A percentile compares a stretch with the other conserved stretches of the same genome.
These are phyloP conservation scores for Nephrotoma appendiculata DNA, from an alignment of 2,888 invertebrate genomes.

Conservation along the genomic window DNA sequence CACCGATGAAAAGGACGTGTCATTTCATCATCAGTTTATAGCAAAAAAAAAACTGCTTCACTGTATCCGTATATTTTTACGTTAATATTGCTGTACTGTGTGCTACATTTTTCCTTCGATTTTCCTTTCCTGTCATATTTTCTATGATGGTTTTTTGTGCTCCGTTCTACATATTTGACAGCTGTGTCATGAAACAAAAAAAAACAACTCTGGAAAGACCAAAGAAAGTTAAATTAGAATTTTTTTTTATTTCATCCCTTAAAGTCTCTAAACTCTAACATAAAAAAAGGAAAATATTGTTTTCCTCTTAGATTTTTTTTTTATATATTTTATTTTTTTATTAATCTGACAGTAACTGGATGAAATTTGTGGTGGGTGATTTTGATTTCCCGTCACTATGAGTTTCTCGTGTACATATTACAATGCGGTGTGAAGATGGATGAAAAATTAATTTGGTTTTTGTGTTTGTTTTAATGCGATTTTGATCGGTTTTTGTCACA, in stretches of 20 bases:
- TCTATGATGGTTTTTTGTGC: not conserved
- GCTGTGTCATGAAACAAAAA: not conserved
- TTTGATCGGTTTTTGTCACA: not conserved
- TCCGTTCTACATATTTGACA: not conserved
- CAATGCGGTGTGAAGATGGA: not conserved
- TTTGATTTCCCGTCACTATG: not conserved
- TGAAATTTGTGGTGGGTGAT: not conserved
- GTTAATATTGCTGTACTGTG: not conserved
- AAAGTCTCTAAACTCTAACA: not conserved
- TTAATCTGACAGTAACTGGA: not conserved
- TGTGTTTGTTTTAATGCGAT: not conserved
- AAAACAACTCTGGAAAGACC: not conserved
- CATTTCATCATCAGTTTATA: not conserved
- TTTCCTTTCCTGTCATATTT: not conserved
- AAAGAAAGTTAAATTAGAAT: not conserved
- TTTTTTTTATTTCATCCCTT: not conserved
- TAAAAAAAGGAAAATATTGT: not conserved
- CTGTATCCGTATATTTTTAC: not conserved
- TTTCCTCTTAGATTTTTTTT: not conserved
- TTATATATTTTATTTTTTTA: not conserved
- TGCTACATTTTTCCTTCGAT: not conserved
- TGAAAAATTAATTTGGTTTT: not conserved
- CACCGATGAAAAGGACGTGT: not conserved
- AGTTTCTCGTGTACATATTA: not conserved
- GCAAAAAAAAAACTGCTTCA: too few relatives aligned